phyloP scores from a whole-genome alignment of 37 sponge, comb jelly and placozoan genomes.

The Aplysina aerophoba region DNA sequence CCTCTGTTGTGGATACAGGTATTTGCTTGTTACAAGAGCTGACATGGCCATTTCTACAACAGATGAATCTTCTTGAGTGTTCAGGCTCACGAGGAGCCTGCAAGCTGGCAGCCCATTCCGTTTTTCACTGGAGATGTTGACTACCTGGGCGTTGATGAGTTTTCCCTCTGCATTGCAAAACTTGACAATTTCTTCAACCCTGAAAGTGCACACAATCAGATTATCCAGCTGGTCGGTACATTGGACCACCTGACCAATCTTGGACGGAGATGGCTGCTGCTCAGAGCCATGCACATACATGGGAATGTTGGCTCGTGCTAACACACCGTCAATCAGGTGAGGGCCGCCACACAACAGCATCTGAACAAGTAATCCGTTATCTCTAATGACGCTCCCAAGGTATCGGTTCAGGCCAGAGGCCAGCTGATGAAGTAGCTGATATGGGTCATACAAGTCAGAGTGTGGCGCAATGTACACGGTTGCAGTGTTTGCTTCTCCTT shows the following conservation, averaged over 20 bases:
- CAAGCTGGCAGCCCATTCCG: neutral
- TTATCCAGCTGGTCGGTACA: neutral
- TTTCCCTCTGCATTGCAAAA: neutral
- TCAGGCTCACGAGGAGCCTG: neutral
- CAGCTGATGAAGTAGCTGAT: neutral
- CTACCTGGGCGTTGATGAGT: slow-evolving; percentile 5
- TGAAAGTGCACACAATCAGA: slow-evolving; percentile 12
- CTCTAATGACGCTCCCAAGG: neutral
- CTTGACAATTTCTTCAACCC: slow-evolving; percentile 15
- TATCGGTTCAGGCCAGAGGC: slow-evolving; percentile 5
- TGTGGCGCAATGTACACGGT: slow-evolving; percentile 24
- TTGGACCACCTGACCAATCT: neutral
- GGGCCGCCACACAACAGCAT: neutral
- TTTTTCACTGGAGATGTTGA: neutral
- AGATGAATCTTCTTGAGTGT: neutral
- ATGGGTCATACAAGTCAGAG: neutral
- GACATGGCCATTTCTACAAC: neutral
- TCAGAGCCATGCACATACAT: slow-evolving; percentile 16
- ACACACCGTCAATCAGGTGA: neutral
- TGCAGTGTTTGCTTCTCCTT: neutral
- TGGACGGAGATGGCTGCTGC: neutral
- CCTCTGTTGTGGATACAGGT: neutral
- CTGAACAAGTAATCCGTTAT: neutral
- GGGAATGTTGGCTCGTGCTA: neutral
- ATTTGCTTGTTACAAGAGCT: neutral